Conservation (phyloP, 2,888 invertebrate genomes). For the Zygothrica quintamaculata region DNA sequence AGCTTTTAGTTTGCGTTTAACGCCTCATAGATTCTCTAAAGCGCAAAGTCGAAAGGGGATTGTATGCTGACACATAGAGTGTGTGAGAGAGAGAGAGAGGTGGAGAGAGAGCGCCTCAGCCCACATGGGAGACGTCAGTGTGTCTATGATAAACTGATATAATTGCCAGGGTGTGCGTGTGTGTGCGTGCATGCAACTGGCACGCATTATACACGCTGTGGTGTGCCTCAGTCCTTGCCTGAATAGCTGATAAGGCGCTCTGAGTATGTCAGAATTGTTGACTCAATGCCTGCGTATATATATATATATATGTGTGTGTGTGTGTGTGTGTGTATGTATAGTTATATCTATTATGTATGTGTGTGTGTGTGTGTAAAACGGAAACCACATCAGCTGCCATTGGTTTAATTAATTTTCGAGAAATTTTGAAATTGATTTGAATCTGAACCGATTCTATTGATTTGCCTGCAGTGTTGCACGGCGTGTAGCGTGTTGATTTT, state of each 20-base stretch:
- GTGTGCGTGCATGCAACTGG: slow-evolving; percentile 24
- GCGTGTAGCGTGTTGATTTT: not conserved
- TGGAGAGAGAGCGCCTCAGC: slow-evolving; percentile 6
- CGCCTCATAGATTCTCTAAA: slow-evolving; percentile 75
- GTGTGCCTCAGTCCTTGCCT: slow-evolving; percentile 50
- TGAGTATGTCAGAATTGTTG: slow-evolving; percentile 40
- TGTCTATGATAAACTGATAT: slow-evolving; percentile 64
- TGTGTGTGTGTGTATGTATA: slow-evolving; percentile 8
- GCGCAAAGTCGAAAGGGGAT: slow-evolving; percentile 43
- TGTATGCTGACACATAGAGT: too few relatives aligned
- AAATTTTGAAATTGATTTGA: slow-evolving; percentile 68
- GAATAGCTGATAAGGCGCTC: slow-evolving; percentile 48
- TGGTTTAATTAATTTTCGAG: slow-evolving; percentile 76
- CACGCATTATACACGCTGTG: slow-evolving; percentile 65
- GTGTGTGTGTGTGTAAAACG: slow-evolving; percentile 24
- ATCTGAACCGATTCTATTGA: slow-evolving; percentile 53
- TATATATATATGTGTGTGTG: slow-evolving; percentile 1
- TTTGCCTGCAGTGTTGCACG: slow-evolving; percentile 29
- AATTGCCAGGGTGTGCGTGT: slow-evolving; percentile 6
- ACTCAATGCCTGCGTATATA: slow-evolving; percentile 21
- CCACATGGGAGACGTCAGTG: slow-evolving; percentile 54
- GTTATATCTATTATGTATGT: too few relatives aligned
- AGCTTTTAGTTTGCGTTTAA: slow-evolving; percentile 80
- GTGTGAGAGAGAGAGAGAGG: not conserved
- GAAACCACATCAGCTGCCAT: slow-evolving; percentile 57